Conservation (phyloP, 2,888 invertebrate genomes). For the Volucella inflata region DNA sequence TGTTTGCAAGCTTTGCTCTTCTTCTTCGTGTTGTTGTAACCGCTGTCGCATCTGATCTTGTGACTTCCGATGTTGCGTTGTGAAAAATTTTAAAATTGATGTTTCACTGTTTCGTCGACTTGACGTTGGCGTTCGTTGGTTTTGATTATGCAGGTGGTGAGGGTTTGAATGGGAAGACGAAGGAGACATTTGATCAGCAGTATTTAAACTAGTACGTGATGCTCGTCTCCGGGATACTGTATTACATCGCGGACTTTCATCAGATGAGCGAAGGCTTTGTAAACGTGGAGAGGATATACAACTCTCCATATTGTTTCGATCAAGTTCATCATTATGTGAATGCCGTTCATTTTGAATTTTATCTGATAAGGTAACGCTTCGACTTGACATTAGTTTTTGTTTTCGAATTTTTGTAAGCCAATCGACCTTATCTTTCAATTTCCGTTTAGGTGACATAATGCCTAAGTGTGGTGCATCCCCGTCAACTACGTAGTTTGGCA, state of each 20-base stretch:
- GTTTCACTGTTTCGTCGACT: conserved; percentile 83
- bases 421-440: conserved; percentile 87
- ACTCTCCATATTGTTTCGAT: conserved; percentile 11
- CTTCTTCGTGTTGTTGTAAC: conserved; percentile 54
- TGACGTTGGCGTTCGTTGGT: conserved; percentile 81
- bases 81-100: conserved; percentile 82
- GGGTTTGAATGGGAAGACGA: conserved; percentile 57
- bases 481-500: conserved; percentile 91
- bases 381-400: conserved; percentile 83
- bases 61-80: conserved; percentile 77
- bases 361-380: conserved; percentile 78
- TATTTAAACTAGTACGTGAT: conserved; percentile 78
- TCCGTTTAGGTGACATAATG: conserved; percentile 88
- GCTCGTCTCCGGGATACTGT: conserved; percentile 79
- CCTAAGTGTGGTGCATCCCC: conserved; percentile 91
- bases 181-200: conserved; percentile 74
- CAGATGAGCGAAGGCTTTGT: conserved; percentile 80
- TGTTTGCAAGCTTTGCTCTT: conserved; percentile 33
- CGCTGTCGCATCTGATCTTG: conserved; percentile 74
- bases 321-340: conserved; percentile 25
- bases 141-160: conserved; percentile 67
- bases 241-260: conserved; percentile 79
- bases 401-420: conserved; percentile 89
- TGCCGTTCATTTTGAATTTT: conserved; percentile 79
- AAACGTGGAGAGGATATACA: conserved; percentile 80